A percentile compares a stretch with the other conserved stretches of the same genome.
Conservation (phyloP, 2,888 invertebrate species). For the Ichneumoninae sp. region DNA sequence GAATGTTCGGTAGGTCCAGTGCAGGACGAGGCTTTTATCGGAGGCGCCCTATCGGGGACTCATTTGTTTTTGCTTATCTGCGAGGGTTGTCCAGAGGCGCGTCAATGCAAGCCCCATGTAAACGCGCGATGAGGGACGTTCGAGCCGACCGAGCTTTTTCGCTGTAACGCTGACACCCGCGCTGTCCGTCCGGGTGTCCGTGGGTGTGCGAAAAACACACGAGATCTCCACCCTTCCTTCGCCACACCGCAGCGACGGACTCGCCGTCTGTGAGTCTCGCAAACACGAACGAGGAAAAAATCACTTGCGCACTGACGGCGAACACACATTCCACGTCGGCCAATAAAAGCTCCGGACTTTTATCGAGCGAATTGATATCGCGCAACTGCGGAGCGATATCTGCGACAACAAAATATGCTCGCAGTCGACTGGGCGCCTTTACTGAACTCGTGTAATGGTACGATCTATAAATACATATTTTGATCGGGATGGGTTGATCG, state of each 20-base stretch:
- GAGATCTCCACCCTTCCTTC: conserved; percentile 30
- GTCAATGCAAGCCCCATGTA: conserved; percentile 76
- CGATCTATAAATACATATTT: not conserved
- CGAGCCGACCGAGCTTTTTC: conserved; percentile 30
- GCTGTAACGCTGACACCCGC: not conserved
- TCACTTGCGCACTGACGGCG: not conserved
- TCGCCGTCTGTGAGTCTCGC: not conserved
- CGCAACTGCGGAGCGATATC: not conserved
- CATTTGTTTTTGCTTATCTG: conserved; percentile 83
- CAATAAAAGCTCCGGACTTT: conserved; percentile 9
- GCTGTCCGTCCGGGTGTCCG: not conserved
- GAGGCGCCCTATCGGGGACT: conserved; percentile 74
- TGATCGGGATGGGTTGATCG: not conserved
- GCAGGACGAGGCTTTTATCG: conserved; percentile 27
- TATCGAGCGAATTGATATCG: conserved; percentile 2
- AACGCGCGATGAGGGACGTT: conserved; percentile 79
- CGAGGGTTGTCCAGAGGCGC: conserved; percentile 58
- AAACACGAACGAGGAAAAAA: not conserved
- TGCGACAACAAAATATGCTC: not conserved
- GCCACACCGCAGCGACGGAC: not conserved
- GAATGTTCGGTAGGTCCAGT: conserved; percentile 22
- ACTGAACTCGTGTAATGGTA: not conserved
- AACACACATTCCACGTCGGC: conserved; percentile 8
- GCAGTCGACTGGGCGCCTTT: not conserved
- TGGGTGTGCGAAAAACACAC: conserved; percentile 9